Conservation (phyloP, 2,888 invertebrate species). For the Lithophane ornitopus region DNA sequence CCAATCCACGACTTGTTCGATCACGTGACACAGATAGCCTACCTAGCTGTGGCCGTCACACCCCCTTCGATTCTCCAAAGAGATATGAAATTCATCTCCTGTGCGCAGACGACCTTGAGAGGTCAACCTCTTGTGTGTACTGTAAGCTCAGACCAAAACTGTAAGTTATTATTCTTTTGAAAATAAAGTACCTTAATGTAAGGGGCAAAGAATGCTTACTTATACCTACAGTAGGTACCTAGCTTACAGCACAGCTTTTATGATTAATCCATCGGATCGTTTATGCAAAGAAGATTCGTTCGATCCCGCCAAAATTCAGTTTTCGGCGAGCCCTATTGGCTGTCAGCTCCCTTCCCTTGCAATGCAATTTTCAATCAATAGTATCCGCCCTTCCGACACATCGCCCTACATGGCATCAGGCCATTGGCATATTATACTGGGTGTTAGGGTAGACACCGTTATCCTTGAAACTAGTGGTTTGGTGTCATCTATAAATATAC, state of each 20-base stretch:
- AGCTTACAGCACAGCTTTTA: background rate
- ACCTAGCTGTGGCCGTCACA: background rate
- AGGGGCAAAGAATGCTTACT: background rate
- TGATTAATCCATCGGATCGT: background rate
- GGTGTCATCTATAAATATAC: too few relatives aligned
- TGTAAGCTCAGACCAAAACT: too few relatives aligned
- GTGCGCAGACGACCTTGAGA: conserved; percentile 32
- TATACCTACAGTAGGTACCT: too few relatives aligned
- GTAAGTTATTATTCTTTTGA: background rate
- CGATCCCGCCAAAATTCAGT: conserved; percentile 13
- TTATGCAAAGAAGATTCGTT: conserved; percentile 16
- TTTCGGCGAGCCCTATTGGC: conserved; percentile 24
- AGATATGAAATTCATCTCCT: conserved; percentile 12
- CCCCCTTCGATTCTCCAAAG: background rate
- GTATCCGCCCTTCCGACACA: background rate
- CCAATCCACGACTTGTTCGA: conserved; percentile 21
- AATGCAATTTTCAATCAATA: conserved; percentile 39
- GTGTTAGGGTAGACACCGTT: too few relatives aligned
- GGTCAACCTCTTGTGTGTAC: background rate
- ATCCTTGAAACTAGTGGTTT: too few relatives aligned
- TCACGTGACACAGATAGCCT: conserved; percentile 15
- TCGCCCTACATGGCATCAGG: background rate
- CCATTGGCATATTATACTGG: too few relatives aligned
- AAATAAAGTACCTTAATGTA: background rate
- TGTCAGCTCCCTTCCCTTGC: background rate